These are phyloP conservation scores for Autographa pulchrina DNA, from an alignment of 2,888 invertebrate species.

Conservation along the genomic window DNA sequence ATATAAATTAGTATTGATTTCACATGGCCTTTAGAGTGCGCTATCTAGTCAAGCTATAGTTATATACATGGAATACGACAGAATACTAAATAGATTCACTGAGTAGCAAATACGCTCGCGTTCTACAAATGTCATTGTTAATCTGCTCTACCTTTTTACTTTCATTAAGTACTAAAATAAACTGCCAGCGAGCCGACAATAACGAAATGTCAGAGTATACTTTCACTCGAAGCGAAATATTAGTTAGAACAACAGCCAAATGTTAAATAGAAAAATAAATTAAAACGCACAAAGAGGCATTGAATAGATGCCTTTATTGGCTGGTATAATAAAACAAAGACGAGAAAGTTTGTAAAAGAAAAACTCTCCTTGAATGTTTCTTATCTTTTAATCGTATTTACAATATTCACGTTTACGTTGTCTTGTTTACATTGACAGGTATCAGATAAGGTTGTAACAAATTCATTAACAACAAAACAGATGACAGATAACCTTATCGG, in stretches of 20 bases:
- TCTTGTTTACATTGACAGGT: constrained; percentile 27
- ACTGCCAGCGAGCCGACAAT: constrained; percentile 61
- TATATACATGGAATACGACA: constrained; percentile 7
- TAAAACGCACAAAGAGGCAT: constrained; percentile 60
- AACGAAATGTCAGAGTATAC: constrained; percentile 70
- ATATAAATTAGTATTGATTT: constrained; percentile 13
- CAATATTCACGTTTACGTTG: constrained; percentile 14
- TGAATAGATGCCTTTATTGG: constrained; percentile 63
- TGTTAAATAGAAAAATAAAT: constrained; percentile 63
- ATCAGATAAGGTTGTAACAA: constrained; percentile 35
- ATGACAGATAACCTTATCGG: constrained; percentile 45
- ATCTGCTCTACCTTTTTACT: constrained; percentile 63
- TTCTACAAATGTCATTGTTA: constrained; percentile 61
- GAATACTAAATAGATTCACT: constrained; percentile 28
- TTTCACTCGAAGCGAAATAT: constrained; percentile 67
- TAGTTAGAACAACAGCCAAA: constrained; percentile 45
- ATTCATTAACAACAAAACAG: constrained; percentile 30
- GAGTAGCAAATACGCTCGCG: constrained; percentile 34
- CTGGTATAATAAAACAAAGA: constrained; percentile 60
- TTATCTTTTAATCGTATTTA: constrained; percentile 36
- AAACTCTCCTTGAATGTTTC: constrained; percentile 30
- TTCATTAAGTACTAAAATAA: constrained; percentile 68
- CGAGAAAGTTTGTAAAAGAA: constrained; percentile 67
- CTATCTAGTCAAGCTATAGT: neutral
- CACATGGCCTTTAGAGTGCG: constrained; percentile 17